Base-by-base conservation (phyloP, 2,888 invertebrate genomes). In the Cremastobaeus sp. region DNA sequence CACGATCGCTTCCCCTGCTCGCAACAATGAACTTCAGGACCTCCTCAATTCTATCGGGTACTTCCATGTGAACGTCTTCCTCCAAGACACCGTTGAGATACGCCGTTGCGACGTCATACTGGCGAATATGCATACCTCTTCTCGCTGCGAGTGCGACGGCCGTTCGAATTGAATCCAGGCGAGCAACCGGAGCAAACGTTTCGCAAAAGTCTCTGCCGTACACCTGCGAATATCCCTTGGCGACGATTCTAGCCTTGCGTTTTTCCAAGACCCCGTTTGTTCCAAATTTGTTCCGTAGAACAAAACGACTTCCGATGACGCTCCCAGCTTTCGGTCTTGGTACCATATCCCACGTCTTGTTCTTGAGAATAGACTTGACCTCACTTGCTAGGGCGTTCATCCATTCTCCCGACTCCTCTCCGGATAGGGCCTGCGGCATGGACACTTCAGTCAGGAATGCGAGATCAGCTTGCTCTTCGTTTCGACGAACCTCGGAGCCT, bases 191-290 rank as follows among this genome's bases (percentile, higher is more conserved):
- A 9, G 75, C 64, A 11, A 64, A 78, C 3, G 72, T 74, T n/a
- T 74, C 73, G 11, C 66, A 25, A 30, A 72, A 78, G 30, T 78
- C 62, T n/a, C 76, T 34, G 1, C 78, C 71, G n/a, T 59, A 76
- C 12, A 69, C 59, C 35, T 78, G 72, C 6, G 69, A 18, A 17
- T 70, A 77, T 0, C 72, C 77, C 43, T 50, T 59, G n/a, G 77
- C 78, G 2, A 77, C 76, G 1, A 77, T 21, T 15, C 78, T 35
- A 4, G 77, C 76, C 43, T 78, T 77, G 37, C 65, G 54, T 17
- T 62, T 45, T 25, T 73, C 74, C 11, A 77, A n/a, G n/a, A n/a
- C n/a, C n/a, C n/a, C n/a, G n/a, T n/a, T n/a, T n/a, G n/a, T n/a
- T n/a, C 47, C 59, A 3, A 11, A 47, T 18, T 65, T 66, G 18